Conservation (phyloP, 2,797 vertebrate genomes). For the Pampus argenteus region DNA sequence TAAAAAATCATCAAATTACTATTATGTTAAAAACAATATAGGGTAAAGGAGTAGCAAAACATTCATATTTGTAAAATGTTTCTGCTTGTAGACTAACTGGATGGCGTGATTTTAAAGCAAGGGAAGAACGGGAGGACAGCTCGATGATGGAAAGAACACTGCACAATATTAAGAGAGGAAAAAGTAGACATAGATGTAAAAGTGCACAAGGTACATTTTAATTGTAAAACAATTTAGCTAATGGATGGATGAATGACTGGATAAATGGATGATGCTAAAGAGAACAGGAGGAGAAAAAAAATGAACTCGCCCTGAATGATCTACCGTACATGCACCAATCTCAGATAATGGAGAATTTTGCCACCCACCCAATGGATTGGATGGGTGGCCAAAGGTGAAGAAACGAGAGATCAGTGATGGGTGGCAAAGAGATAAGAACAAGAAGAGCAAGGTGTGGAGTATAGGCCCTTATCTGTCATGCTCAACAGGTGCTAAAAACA, state of each 20-base stretch:
- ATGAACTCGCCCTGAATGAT: constrained; percentile 26
- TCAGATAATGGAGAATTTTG: constrained; percentile 49
- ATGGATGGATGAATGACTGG: constrained; percentile 41
- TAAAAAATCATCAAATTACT: too few species aligned
- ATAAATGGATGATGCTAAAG: constrained; percentile 1
- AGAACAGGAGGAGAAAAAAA: constrained; percentile 7
- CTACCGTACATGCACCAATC: constrained; percentile 31
- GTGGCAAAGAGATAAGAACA: constrained; percentile 1
- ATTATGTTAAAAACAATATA: too few species aligned
- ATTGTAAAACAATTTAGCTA: constrained; percentile 51
- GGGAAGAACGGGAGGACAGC: neutral
- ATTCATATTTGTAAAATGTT: neutral
- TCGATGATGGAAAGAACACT: constrained; percentile 4
- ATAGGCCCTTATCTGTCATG: constrained; percentile 24
- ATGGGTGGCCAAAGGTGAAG: constrained; percentile 44
- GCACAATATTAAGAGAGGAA: constrained; percentile 11
- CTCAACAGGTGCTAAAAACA: constrained; percentile 35
- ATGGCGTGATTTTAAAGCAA: constrained; percentile 4
- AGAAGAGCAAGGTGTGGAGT: constrained; percentile 11
- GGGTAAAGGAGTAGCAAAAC: neutral
- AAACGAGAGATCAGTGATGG: constrained; percentile 11
- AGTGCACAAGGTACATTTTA: constrained; percentile 34
- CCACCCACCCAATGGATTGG: constrained; percentile 20
- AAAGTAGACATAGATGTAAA: constrained; percentile 26
- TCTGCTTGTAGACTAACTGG: neutral